Evolutionary conservation across 1,140 invertebrate species (phyloP).

Genomic region (Pantala flavescens): DNA sequence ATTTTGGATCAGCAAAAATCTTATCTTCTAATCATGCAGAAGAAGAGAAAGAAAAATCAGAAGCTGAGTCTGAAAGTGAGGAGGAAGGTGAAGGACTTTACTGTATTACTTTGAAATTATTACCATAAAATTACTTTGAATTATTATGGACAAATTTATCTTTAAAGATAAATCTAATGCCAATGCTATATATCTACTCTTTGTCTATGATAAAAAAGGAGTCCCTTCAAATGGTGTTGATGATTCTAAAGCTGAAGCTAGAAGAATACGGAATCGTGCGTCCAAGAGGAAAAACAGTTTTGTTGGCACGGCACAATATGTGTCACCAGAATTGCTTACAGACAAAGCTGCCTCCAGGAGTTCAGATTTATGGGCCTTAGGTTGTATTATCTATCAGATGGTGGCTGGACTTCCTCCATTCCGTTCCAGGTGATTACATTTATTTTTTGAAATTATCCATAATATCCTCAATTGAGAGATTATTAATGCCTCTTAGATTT

Average conservation of each 20-base stretch:
- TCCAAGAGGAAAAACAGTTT: conserved; percentile 66
- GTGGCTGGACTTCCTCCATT: conserved; percentile 88
- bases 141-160: too few relatives aligned
- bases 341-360: conserved; percentile 67
- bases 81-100: not conserved
- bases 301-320: conserved; percentile 98
- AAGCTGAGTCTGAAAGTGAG: not conserved
- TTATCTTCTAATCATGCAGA: conserved; percentile 36
- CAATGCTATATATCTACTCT: too few relatives aligned
- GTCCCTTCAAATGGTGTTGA: not conserved
- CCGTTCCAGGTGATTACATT: conserved; percentile 49
- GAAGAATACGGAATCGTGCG: conserved; percentile 21
- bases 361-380: conserved; percentile 95
- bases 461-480: too few relatives aligned
- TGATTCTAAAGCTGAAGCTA: not conserved
- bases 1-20: conserved; percentile 95
- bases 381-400: conserved; percentile 97
- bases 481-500: too few relatives aligned
- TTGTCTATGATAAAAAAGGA: not conserved
- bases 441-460: not conserved
- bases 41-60: conserved; percentile 21
- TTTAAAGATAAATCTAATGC: too few relatives aligned
- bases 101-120: too few relatives aligned
- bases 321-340: conserved; percentile 88
- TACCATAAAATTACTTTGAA: too few relatives aligned